These are phyloP conservation scores for Cariama cristata DNA, from an alignment of 2,113 vertebrate species.

Conservation along the genomic window DNA sequence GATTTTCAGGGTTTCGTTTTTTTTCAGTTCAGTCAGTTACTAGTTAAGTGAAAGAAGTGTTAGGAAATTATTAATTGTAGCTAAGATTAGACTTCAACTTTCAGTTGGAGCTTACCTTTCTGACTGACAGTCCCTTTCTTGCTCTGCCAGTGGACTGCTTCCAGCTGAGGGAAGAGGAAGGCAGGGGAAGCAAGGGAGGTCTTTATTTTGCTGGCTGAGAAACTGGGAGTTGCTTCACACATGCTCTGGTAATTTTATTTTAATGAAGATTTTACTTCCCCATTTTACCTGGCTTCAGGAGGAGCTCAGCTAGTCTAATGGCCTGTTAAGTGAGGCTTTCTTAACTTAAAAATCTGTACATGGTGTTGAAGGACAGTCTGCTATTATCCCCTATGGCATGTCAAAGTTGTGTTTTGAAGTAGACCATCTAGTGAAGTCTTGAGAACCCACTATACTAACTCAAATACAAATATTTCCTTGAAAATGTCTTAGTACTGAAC, in stretches of 20 bases:
- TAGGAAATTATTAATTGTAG: background rate
- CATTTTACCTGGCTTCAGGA: background rate
- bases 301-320: background rate
- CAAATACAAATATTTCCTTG: background rate
- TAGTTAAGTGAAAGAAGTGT: background rate
- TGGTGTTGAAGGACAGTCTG: background rate
- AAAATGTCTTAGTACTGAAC: background rate
- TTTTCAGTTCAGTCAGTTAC: background rate
- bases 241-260: background rate
- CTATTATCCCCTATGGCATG: background rate
- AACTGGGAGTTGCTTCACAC: accelerated
- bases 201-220: background rate
- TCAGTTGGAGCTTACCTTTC: background rate
- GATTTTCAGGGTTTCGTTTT: background rate
- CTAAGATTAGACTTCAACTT: background rate
- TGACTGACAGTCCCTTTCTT: background rate
- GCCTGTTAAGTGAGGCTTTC: background rate
- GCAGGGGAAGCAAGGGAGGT: background rate
- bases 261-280: background rate
- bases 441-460: background rate
- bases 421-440: background rate
- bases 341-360: background rate
- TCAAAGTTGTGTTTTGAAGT: background rate
- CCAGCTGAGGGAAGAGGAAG: background rate
- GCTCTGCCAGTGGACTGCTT: background rate